Evolutionary conservation across 2,113 vertebrate species (phyloP).

Genomic region (Pontoporia blainvillei): DNA sequence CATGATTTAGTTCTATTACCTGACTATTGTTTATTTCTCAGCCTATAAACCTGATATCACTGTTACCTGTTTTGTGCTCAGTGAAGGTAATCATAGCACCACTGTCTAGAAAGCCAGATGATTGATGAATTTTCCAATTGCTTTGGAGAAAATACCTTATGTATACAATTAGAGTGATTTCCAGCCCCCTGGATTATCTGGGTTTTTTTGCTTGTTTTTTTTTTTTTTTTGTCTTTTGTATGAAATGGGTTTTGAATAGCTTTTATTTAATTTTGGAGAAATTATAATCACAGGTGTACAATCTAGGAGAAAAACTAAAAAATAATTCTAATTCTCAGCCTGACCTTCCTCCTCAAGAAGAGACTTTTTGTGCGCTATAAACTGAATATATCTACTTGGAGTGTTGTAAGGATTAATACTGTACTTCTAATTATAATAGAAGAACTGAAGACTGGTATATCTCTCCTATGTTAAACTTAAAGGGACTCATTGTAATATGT

Average conservation of each 20-base stretch:
- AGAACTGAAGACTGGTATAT: neutral
- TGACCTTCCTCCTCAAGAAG: neutral
- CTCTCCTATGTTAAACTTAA: neutral
- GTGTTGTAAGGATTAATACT: neutral
- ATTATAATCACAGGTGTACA: neutral
- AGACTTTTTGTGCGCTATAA: neutral
- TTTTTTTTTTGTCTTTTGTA: neutral
- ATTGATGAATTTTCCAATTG: neutral
- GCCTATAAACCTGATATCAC: neutral
- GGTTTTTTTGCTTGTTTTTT: neutral
- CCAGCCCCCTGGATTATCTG: neutral
- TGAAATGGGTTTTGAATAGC: neutral
- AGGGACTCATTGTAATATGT: neutral
- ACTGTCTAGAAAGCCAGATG: neutral
- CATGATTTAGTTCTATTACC: neutral
- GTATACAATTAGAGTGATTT: neutral
- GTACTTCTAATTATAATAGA: neutral
- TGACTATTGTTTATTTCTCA: neutral
- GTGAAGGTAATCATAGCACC: neutral
- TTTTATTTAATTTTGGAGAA: neutral
- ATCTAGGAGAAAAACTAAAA: neutral
- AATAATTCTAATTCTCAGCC: neutral
- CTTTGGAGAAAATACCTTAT: neutral
- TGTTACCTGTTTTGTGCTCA: neutral
- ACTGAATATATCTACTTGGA: neutral